Percentiles rank a stretch among this genome's conserved stretches.
Conservation (phyloP, 1,140 invertebrate genomes). For the Nymphalis io region DNA sequence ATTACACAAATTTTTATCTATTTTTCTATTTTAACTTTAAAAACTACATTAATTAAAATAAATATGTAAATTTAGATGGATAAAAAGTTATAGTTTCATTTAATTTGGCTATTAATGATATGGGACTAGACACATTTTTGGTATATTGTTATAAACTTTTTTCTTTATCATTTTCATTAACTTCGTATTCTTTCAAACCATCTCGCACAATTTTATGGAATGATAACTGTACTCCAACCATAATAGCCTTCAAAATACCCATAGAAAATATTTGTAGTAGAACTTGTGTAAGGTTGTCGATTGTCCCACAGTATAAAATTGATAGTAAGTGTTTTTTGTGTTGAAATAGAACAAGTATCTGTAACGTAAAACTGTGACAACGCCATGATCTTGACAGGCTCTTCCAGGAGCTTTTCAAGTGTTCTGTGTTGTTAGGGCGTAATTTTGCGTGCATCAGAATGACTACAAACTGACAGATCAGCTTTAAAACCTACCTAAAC, state of each 20-base stretch:
- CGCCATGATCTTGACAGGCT: no score
- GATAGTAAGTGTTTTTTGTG: constrained; percentile 89
- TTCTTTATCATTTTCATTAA: constrained; percentile 35
- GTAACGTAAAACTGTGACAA: no score
- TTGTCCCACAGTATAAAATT: constrained; percentile 80
- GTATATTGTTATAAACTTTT: constrained; percentile 27
- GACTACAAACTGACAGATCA: no score
- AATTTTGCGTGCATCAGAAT: no score
- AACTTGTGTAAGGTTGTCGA: constrained; percentile 90
- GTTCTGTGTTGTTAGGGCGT: no score
- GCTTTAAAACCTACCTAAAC: no score
- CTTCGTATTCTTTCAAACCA: constrained; percentile 49
- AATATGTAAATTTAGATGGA: no score
- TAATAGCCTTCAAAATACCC: constrained; percentile 83
- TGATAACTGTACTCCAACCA: constrained; percentile 78
- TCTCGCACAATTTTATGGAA: constrained; percentile 83
- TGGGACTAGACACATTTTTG: constrained; percentile 8
- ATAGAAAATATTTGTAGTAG: constrained; percentile 84
- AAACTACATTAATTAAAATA: no score
- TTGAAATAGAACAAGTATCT: no score
- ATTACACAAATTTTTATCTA: no score
- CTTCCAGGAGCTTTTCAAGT: no score
- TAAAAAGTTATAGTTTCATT: not conserved
- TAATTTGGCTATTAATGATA: not conserved
- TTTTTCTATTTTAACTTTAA: no score